Conservation (phyloP, 2,113 vertebrate genomes). For the Gnathonemus longibarbis region DNA sequence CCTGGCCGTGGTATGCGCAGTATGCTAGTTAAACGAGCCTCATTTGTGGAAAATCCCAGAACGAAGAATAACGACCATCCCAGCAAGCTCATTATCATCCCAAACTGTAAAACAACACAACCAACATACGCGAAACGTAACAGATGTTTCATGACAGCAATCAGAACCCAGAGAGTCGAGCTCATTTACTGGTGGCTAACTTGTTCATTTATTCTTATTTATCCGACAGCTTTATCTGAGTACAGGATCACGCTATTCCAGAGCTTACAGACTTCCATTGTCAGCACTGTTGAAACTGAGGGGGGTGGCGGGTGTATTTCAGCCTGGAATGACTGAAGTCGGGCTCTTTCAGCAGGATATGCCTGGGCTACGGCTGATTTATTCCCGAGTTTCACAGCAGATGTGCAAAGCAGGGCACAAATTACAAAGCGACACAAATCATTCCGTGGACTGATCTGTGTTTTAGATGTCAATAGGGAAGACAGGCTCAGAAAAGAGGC, state of each 20-base stretch:
- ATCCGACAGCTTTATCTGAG: neutral
- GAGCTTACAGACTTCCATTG: neutral
- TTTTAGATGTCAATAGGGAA: neutral
- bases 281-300: neutral
- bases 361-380: neutral
- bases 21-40: neutral
- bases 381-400: neutral
- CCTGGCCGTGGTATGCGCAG: neutral
- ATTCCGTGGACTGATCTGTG: neutral
- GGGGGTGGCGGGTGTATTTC: neutral
- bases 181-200: neutral
- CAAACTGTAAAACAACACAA: neutral
- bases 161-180: neutral
- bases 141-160: neutral
- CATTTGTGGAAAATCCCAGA: neutral
- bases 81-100: neutral
- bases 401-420: neutral
- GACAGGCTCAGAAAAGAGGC: neutral
- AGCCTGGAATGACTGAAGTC: neutral
- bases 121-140: neutral
- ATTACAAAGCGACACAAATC: slow-evolving; percentile 1
- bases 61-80: neutral
- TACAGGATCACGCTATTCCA: neutral
- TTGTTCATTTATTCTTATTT: neutral
- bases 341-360: neutral